Percentiles rank a stretch among this genome's conserved stretches.
These are phyloP conservation scores for Pharmacophagus antenor DNA, from an alignment of 2,888 invertebrate species.

Conservation along the genomic window DNA sequence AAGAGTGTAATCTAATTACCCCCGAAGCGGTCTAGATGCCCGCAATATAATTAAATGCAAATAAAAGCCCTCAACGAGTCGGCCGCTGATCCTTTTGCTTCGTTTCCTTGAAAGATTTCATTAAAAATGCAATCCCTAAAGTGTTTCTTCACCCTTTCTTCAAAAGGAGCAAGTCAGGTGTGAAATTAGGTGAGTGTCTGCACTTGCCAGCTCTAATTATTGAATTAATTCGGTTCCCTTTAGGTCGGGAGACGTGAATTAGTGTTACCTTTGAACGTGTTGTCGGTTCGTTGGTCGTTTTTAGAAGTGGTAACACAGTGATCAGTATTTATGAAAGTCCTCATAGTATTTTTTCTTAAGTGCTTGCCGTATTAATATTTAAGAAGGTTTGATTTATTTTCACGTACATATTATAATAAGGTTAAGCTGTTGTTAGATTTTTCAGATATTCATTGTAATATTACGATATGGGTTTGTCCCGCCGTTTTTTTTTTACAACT, in stretches of 20 bases:
- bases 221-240: constrained; percentile 45
- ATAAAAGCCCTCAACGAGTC: constrained; percentile 29
- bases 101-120: constrained; percentile 39
- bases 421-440: no score
- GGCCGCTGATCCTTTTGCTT: constrained; percentile 32
- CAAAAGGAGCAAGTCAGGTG: constrained; percentile 50
- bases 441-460: no score
- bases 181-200: constrained; percentile 50
- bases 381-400: no score
- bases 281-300: constrained; percentile 41
- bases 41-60: constrained; percentile 20
- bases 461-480: no score
- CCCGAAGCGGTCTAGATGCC: constrained; percentile 5
- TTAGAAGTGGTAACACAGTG: constrained; percentile 32
- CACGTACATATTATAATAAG: no score
- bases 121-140: constrained; percentile 50
- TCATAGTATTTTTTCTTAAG: no score
- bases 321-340: neutral
- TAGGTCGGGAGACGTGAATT: constrained; percentile 38
- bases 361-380: no score
- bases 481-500: no score
- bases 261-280: constrained; percentile 46
- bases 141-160: constrained; percentile 41
- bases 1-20: constrained; percentile 12
- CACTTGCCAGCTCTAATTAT: constrained; percentile 49